Evolutionary conservation across 2,888 invertebrate species (phyloP), one percentile per base, ranked within the genome.

Genomic region (Cantharis lateralis): DNA sequence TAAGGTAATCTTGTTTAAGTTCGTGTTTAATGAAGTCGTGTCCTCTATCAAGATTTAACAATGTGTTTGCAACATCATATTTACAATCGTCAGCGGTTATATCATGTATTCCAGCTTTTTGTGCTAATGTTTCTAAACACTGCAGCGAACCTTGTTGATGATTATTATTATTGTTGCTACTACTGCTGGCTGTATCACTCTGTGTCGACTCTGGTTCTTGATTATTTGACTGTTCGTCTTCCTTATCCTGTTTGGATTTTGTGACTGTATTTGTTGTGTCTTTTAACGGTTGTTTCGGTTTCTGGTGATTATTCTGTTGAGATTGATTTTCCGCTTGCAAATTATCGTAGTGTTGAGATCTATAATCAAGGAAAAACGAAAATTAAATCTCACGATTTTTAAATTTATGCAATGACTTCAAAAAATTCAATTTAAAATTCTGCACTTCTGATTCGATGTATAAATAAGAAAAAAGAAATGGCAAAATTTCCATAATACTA

Each of bases 71-170:
- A 77, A 92, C 92, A 87, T 93, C 93, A 89, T 93, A 93, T 87
- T 93, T 93, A 80, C 88, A 89, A 86, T 93, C 93, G 85, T 93
- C 93, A 84, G 93, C 92, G 15, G 93, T 93, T 13, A 93, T 93
- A 81, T 88, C 88, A 81, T 87, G 87, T 71, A 88, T 88, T 1
- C 93, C 93, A 71, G 93, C 93, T 82, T 93, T 93, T 84, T 93
- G 93, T 13, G 93, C 93, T 78, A 93, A 89, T 0, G 93, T 93
- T 85, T 93, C 93, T 79, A 93, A 87, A 84, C 93, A 93, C 91
- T 93, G 93, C 71, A 93, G 85, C 1, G 91, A 91, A 63, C 91
- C 84, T 82, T 89, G 89, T 15, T 85, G 84, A 20, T 85, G 81
- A 69, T 80, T 80, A 24, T 81, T 80, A 16, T 80, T 79, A 48